Percentiles rank a stretch among this genome's conserved stretches.
Conservation (phyloP, 2,797 vertebrate species). For the Bovichtus variegatus region DNA sequence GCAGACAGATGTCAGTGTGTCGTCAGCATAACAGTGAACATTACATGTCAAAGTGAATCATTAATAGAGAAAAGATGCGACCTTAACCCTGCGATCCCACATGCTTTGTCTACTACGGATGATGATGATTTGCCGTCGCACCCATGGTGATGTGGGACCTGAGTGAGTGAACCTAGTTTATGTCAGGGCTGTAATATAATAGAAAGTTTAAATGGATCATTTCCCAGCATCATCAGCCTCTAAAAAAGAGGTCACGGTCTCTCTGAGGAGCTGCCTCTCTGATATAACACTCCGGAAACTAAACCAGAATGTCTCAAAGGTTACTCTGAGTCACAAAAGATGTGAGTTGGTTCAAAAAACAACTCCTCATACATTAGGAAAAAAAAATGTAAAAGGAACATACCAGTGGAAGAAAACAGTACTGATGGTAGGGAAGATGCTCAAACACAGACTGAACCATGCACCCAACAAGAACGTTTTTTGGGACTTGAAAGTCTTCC, state of each 20-base stretch:
- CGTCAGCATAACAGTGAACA: not conserved
- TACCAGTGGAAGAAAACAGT: not conserved
- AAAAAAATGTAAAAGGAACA: not conserved
- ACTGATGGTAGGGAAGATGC: not conserved
- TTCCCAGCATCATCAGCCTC: slow-evolving; percentile 13
- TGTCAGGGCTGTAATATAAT: slow-evolving; percentile 1
- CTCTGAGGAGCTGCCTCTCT: slow-evolving; percentile 39
- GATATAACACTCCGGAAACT: slow-evolving; percentile 17
- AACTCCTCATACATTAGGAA: not conserved
- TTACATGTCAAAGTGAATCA: not conserved
- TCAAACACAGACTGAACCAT: not conserved
- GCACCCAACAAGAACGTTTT: not conserved
- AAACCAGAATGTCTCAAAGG: slow-evolving; percentile 30
- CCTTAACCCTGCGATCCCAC: not conserved
- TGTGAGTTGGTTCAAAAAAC: not conserved
- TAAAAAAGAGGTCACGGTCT: slow-evolving; percentile 38
- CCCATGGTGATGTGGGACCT: not conserved
- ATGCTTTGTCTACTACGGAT: not conserved
- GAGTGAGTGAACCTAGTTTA: not conserved
- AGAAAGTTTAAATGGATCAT: slow-evolving; percentile 29
- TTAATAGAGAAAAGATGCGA: not conserved
- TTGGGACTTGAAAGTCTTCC: not conserved
- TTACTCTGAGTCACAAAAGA: slow-evolving; percentile 16
- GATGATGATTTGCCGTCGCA: not conserved
- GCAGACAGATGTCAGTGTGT: not conserved